Evolutionary conservation across 53 echinoderm and acorn worm genomes (phyloP).

Genomic region (Echinarachnius parma): DNA sequence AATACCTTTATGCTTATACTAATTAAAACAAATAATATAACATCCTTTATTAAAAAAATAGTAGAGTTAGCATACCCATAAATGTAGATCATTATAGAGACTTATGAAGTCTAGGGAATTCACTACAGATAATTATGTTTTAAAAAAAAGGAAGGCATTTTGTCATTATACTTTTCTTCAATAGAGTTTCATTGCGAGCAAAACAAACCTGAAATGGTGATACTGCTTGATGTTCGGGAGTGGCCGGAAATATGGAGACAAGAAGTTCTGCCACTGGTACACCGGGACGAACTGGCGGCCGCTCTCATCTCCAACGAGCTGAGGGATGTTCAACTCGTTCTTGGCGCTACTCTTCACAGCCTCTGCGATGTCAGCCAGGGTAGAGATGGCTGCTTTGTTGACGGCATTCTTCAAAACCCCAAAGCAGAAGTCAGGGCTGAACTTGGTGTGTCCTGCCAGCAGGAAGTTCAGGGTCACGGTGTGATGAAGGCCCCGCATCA

Average conservation of each 20-base stretch:
- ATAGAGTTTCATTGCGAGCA: too few relatives aligned
- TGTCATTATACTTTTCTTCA: too few relatives aligned
- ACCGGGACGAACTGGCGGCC: constrained; percentile 26
- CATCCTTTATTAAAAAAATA: too few relatives aligned
- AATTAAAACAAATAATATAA: too few relatives aligned
- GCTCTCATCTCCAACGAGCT: constrained; percentile 48
- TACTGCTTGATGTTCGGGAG: too few relatives aligned
- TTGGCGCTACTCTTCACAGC: constrained; percentile 32
- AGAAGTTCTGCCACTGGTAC: constrained; percentile 50
- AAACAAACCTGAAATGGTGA: too few relatives aligned
- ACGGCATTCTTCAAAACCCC: constrained; percentile 48
- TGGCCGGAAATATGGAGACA: constrained; percentile 39
- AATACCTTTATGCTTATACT: too few relatives aligned
- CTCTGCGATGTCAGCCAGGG: constrained; percentile 32
- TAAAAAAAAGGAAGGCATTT: too few relatives aligned
- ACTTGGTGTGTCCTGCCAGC: constrained; percentile 62
- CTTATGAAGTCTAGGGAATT: too few relatives aligned
- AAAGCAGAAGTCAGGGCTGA: constrained; percentile 60
- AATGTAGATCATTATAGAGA: too few relatives aligned
- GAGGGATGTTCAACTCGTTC: constrained; percentile 22
- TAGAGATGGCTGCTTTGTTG: constrained; percentile 17
- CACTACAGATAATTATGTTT: too few relatives aligned
- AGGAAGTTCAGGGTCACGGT: constrained; percentile 43
- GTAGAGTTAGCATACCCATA: too few relatives aligned
- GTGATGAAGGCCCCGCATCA: not conserved